Base-by-base conservation (phyloP, 2,888 invertebrate species). In the Mythimna lalbum region DNA sequence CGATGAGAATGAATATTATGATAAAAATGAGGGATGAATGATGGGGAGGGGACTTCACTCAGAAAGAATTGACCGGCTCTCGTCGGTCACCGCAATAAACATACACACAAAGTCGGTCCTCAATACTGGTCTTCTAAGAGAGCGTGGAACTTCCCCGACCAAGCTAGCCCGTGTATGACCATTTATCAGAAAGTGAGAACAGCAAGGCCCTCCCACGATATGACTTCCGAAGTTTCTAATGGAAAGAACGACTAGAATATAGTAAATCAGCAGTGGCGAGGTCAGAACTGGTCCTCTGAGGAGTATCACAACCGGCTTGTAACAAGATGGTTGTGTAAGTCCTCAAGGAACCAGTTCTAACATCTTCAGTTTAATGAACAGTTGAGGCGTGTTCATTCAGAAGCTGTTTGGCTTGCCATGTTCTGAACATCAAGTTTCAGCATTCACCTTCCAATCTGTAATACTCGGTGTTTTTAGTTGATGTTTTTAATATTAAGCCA, bases 81-180 rank as follows among this genome's bases (percentile, higher is more conserved):
- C 63, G 17, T 36, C 68, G 64, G 61, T 79, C 12, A 78, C 55
- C 78, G 63, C 4, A 63, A 31, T 59, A 47, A 27, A 62, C 50
- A 14, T 39, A 65, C 6, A 49, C 39, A 69, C 21, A 31, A 19
- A 5, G 36, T 62, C n/a, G 5, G 23, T 52, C 2, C 17, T 19
- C 27, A 0, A 33, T 31, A 50, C 17, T 17, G 62, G 47, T 71
- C 12, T 71, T 6, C 43, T 43, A 57, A 66, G 57, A 43, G 72
- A 63, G 78, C 49, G 65, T 76, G 66, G 78, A 55, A 65, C 71
- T 66, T 66, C 78, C 66, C 78, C 66, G 66, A 53, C 33, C 52
- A 72, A 71, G 66, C 72, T 53, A 50, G 62, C 59, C 74, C 57
- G 19, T 21, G 33, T n/a, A n/a, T 17, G 49, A 59, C 69, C 59